A percentile compares a stretch with the other conserved stretches of the same genome.
Conservation (phyloP, 2,888 invertebrate species). For the Pinctada fucata region DNA sequence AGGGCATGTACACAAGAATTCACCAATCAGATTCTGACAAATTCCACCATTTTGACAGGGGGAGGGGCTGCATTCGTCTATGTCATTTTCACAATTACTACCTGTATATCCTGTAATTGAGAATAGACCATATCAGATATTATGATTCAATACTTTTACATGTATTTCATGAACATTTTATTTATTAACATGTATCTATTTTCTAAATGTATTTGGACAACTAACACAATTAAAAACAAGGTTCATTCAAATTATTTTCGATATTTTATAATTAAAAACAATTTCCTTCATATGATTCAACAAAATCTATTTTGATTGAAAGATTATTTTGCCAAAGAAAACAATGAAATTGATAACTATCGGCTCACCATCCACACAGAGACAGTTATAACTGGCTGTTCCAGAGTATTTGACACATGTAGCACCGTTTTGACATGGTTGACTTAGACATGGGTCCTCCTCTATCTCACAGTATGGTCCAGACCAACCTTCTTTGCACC, state of each 20-base stretch:
- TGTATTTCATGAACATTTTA: not conserved
- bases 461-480: conserved; percentile 13
- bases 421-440: conserved; percentile 19
- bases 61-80: conserved; percentile 10
- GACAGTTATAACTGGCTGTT: no score
- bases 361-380: no score
- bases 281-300: no score
- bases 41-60: conserved; percentile 30
- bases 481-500: not conserved
- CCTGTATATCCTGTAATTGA: conserved; percentile 12
- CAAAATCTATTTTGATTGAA: no score
- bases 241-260: no score
- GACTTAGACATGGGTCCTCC: conserved; percentile 5
- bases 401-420: not conserved
- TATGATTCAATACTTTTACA: not conserved
- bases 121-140: conserved; percentile 10
- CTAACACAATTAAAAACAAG: no score
- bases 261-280: no score
- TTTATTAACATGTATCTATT: not conserved
- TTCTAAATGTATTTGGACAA: no score
- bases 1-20: conserved; percentile 49
- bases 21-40: conserved; percentile 14
- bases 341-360: no score
- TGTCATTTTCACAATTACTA: conserved; percentile 10
- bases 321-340: no score